Evolutionary conservation across 2,888 invertebrate genomes (phyloP).

Genomic region (Campoletis raptor): DNA sequence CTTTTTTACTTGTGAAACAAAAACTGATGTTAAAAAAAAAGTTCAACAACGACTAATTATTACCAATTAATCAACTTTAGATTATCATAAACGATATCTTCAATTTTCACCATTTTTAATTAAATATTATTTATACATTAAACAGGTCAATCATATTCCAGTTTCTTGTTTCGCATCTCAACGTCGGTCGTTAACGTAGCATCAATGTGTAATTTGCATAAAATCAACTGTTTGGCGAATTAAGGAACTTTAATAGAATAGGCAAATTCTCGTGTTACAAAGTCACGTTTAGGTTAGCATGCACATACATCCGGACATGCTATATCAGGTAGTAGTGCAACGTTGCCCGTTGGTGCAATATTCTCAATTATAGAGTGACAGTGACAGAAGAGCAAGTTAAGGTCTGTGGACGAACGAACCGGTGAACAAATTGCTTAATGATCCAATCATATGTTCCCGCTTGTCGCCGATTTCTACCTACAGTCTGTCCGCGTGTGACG

Average conservation of each 20-base stretch:
- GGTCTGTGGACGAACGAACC: slow-evolving; percentile 61
- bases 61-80: too few species aligned
- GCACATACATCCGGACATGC: slow-evolving; percentile 26
- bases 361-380: slow-evolving; percentile 70
- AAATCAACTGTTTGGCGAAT: slow-evolving; percentile 69
- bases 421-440: slow-evolving; percentile 75
- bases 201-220: slow-evolving; percentile 71
- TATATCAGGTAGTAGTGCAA: slow-evolving; percentile 33
- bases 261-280: slow-evolving; percentile 51
- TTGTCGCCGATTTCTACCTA: slow-evolving; percentile 23
- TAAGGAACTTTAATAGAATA: slow-evolving; percentile 65
- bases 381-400: slow-evolving; percentile 51
- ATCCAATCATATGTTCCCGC: slow-evolving; percentile 60
- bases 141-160: slow-evolving; percentile 36
- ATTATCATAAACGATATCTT: not conserved
- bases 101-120: not conserved
- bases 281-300: slow-evolving; percentile 10
- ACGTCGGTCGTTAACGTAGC: slow-evolving; percentile 57
- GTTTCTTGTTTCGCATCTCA: slow-evolving; percentile 12
- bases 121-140: not conserved
- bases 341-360: slow-evolving; percentile 71
- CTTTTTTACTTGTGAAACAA: too few species aligned
- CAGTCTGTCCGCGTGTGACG: not conserved
- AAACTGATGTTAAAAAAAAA: too few species aligned
- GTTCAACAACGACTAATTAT: too few species aligned